Evolutionary conservation across 1,140 invertebrate genomes (phyloP).

Genomic region (Antheraea pernyi): DNA sequence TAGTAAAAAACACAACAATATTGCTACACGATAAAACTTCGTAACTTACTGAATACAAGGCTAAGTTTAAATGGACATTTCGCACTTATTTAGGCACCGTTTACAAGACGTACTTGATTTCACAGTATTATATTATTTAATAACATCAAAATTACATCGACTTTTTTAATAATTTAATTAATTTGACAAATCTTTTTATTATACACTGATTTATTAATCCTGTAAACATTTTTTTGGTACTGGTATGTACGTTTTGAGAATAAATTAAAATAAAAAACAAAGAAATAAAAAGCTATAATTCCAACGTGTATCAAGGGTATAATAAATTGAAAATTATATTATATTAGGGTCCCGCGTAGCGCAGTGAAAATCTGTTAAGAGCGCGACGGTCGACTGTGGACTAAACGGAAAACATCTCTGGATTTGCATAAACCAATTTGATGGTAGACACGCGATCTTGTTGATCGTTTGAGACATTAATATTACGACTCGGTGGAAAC

Average conservation of each 20-base stretch:
- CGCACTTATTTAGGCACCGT: slow-evolving; percentile 45
- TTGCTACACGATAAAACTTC: not conserved
- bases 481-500: not conserved
- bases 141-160: too few species aligned
- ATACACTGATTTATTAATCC: too few species aligned
- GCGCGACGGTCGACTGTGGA: not conserved
- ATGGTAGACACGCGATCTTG: slow-evolving; percentile 18
- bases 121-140: not conserved
- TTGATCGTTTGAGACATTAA: slow-evolving; percentile 3
- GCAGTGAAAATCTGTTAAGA: not conserved
- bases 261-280: too few species aligned
- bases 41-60: slow-evolving; percentile 4
- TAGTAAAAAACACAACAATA: not conserved
- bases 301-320: too few species aligned
- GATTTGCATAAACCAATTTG: slow-evolving; percentile 29
- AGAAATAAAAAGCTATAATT: too few species aligned
- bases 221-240: too few species aligned
- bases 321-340: too few species aligned
- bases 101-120: slow-evolving; percentile 15
- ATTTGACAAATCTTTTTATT: not conserved
- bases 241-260: too few species aligned
- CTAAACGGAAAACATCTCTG: slow-evolving; percentile 6
- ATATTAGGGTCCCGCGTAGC: not conserved
- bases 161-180: not conserved
- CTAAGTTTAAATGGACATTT: slow-evolving; percentile 47